These are phyloP conservation scores for Arctia plantaginis DNA, from an alignment of 2,888 invertebrate species.

Conservation along the genomic window DNA sequence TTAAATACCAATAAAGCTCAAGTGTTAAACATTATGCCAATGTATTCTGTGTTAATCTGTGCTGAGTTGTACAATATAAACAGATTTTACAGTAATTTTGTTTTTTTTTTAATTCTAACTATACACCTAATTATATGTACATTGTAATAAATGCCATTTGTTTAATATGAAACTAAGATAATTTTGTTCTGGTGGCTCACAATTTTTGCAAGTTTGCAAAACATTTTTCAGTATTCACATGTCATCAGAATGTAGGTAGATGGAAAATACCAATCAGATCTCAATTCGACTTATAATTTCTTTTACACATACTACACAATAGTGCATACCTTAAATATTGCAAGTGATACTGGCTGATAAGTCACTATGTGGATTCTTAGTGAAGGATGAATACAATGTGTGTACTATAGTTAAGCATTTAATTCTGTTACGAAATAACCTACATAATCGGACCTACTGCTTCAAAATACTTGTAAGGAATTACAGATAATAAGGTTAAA, in stretches of 20 bases:
- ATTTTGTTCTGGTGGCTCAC: background rate
- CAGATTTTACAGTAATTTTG: conserved; percentile 32
- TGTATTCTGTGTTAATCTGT: conserved; percentile 41
- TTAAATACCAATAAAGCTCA: conserved; percentile 29
- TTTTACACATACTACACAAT: background rate
- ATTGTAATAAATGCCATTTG: conserved; percentile 63
- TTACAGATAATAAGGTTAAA: too few species aligned
- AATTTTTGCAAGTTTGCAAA: background rate
- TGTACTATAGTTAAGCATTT: background rate
- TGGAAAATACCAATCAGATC: background rate
- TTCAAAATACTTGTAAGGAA: background rate
- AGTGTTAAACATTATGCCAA: conserved; percentile 20
- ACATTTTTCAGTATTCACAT: background rate
- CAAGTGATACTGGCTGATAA: background rate
- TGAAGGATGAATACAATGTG: background rate
- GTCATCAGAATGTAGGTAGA: background rate
- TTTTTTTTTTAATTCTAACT: conserved; percentile 36
- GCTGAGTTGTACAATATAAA: conserved; percentile 44
- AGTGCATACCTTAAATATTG: background rate
- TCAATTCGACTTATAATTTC: too few species aligned
- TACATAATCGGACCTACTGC: background rate
- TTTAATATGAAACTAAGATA: background rate
- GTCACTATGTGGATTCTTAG: background rate
- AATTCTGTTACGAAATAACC: background rate
- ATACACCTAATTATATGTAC: conserved; percentile 50